These are phyloP conservation scores for Phortica okadai DNA, from an alignment of 2,888 invertebrate species.

Conservation along the genomic window DNA sequence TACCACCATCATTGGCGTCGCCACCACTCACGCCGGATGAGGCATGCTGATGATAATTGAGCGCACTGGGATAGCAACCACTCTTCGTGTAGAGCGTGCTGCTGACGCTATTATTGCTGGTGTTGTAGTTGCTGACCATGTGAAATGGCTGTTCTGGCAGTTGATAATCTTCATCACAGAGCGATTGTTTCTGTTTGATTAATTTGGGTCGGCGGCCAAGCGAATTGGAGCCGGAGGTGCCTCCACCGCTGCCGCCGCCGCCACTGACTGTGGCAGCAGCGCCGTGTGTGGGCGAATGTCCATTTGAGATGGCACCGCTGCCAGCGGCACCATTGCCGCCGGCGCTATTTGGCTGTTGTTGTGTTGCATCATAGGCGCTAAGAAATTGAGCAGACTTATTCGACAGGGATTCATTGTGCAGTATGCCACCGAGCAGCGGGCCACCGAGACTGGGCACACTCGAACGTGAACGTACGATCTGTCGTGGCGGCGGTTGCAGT, in stretches of 20 bases:
- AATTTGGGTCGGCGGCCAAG: conserved; percentile 80
- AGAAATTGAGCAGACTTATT: conserved; percentile 43
- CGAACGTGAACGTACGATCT: conserved; percentile 85
- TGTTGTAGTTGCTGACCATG: conserved; percentile 69
- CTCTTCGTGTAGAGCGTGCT: conserved; percentile 61
- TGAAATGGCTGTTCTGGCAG: conserved; percentile 67
- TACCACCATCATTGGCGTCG: not conserved
- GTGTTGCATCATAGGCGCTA: conserved; percentile 40
- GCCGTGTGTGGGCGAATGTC: conserved; percentile 59
- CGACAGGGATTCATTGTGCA: not conserved
- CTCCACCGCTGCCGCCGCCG: conserved; percentile 58
- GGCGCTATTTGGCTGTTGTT: conserved; percentile 47
- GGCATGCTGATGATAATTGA: conserved; percentile 41
- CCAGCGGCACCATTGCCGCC: conserved; percentile 17
- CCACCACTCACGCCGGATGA: conserved; percentile 11
- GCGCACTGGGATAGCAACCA: conserved; percentile 48
- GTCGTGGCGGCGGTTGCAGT: conserved; percentile 84
- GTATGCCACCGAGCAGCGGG: conserved; percentile 56
- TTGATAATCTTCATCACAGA: conserved; percentile 82
- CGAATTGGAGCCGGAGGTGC: conserved; percentile 56
- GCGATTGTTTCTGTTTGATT: conserved; percentile 91
- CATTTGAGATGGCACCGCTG: conserved; percentile 41
- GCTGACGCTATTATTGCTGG: conserved; percentile 64
- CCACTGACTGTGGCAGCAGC: conserved; percentile 21
- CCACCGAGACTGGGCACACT: conserved; percentile 84